These are phyloP conservation scores for Sporophila hypoxantha DNA, from an alignment of 2,113 vertebrate genomes.

Conservation along the genomic window DNA sequence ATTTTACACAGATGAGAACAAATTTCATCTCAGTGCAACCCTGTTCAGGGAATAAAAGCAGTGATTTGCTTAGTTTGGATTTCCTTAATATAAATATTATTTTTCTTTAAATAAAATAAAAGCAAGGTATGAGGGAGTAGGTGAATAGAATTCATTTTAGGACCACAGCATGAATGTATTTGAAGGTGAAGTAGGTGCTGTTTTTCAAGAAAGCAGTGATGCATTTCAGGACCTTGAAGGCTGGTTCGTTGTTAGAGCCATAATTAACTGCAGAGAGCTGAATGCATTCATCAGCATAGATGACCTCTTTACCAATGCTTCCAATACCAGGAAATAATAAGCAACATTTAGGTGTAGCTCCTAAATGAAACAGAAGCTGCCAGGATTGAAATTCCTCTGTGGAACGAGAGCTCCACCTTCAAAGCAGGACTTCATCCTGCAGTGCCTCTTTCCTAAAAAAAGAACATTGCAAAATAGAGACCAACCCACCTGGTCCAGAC, in stretches of 20 bases:
- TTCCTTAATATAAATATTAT: neutral
- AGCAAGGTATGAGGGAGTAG: neutral
- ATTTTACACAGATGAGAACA: neutral
- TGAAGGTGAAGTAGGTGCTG: neutral
- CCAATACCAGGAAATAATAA: neutral
- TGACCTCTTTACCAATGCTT: neutral
- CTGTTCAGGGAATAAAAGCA: neutral
- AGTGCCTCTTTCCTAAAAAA: neutral
- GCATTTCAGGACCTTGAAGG: neutral
- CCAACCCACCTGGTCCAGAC: neutral
- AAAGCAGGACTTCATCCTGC: neutral
- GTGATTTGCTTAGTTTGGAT: neutral
- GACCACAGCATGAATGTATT: neutral
- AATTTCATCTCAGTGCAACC: neutral
- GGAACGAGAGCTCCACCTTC: neutral
- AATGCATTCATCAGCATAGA: neutral
- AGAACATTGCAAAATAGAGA: neutral
- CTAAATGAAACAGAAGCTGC: neutral
- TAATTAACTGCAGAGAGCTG: neutral
- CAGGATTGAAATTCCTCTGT: neutral
- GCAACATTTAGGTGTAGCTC: neutral
- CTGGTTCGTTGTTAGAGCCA: neutral
- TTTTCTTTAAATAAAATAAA: neutral
- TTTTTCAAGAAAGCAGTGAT: neutral
- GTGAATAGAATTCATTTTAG: neutral